A percentile compares a stretch with the other conserved stretches of the same genome.
These are phyloP conservation scores for Synchiropus splendidus DNA, from an alignment of 2,113 vertebrate genomes.

Conservation along the genomic window DNA sequence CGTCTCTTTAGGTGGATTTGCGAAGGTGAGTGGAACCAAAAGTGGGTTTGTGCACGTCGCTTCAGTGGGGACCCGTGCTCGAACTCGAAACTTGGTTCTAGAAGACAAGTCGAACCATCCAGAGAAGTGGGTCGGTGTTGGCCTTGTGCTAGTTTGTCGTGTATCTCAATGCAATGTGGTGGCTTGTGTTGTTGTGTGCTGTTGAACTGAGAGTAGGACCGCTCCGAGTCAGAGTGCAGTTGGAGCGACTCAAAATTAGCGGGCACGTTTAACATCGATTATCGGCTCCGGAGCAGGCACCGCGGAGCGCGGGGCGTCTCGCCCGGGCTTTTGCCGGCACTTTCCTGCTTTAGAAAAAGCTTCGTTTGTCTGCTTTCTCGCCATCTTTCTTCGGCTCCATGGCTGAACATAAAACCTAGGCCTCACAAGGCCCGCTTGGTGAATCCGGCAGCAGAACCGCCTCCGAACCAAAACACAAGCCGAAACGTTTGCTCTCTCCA, in stretches of 20 bases:
- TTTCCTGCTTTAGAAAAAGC: conserved; percentile 65
- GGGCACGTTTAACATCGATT: conserved; percentile 92
- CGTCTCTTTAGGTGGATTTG: conserved; percentile 97
- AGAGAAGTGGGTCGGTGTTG: conserved; percentile 63
- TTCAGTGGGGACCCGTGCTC: conserved; percentile 55
- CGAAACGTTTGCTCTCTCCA: neutral
- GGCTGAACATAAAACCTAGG: conserved; percentile 85
- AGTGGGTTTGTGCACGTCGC: conserved; percentile 62
- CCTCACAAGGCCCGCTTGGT: conserved; percentile 82
- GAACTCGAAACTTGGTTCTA: conserved; percentile 51
- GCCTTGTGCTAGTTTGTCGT: conserved; percentile 76
- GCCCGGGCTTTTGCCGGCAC: conserved; percentile 43
- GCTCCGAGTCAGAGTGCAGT: conserved; percentile 72
- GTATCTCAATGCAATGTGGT: conserved; percentile 65
- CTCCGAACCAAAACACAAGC: conserved; percentile 11
- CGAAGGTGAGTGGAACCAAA: conserved; percentile 92
- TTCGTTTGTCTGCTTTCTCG: conserved; percentile 70
- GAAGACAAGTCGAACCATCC: conserved; percentile 27
- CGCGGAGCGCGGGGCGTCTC: conserved; percentile 58
- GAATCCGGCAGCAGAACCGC: conserved; percentile 32
- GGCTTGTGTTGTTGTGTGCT: conserved; percentile 63
- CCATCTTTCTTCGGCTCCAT: conserved; percentile 89
- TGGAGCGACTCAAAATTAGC: conserved; percentile 93
- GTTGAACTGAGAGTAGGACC: conserved; percentile 53
- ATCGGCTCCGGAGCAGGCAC: conserved; percentile 70